Percentiles rank a stretch among this genome's conserved stretches.
Evolutionary conservation across 2,888 invertebrate species (phyloP).

Genomic region (Taphrorychus bicolor): DNA sequence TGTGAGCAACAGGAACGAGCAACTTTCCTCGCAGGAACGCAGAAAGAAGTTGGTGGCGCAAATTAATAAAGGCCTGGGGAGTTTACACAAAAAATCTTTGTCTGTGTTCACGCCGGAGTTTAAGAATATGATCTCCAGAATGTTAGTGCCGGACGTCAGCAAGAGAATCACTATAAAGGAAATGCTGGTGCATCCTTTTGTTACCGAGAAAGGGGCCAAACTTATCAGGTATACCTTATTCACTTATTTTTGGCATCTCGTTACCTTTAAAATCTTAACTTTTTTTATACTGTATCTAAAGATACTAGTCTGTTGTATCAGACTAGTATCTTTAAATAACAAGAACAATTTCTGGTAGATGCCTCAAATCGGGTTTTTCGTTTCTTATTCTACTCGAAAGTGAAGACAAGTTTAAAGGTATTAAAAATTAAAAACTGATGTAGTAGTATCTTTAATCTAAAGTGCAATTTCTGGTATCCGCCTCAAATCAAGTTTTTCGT

Average conservation of each 20-base stretch:
- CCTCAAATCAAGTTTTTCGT: too few relatives aligned
- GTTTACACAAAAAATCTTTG: constrained; percentile 65
- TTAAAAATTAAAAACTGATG: too few relatives aligned
- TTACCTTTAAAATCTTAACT: too few relatives aligned
- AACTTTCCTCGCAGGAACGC: constrained; percentile 63
- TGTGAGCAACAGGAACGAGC: constrained; percentile 57
- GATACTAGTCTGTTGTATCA: too few relatives aligned
- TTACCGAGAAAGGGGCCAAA: constrained; percentile 63
- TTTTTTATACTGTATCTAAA: not conserved
- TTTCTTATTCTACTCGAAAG: too few relatives aligned
- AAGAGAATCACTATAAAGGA: constrained; percentile 66
- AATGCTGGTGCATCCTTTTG: constrained; percentile 67
- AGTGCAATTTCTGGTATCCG: too few relatives aligned
- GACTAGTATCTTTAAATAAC: too few relatives aligned
- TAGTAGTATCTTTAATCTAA: too few relatives aligned
- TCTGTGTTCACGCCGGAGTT: constrained; percentile 60
- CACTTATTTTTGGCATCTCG: not conserved
- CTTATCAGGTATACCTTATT: constrained; percentile 61
- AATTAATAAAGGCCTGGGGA: constrained; percentile 70
- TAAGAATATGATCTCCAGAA: constrained; percentile 61
- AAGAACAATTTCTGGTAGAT: too few relatives aligned
- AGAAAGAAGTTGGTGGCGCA: constrained; percentile 69
- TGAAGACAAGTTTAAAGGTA: too few relatives aligned
- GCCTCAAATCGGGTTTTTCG: too few relatives aligned
- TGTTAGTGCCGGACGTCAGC: constrained; percentile 65